These are phyloP conservation scores for Pipistrellus pygmaeus DNA, from an alignment of 2,797 vertebrate species.

Conservation along the genomic window DNA sequence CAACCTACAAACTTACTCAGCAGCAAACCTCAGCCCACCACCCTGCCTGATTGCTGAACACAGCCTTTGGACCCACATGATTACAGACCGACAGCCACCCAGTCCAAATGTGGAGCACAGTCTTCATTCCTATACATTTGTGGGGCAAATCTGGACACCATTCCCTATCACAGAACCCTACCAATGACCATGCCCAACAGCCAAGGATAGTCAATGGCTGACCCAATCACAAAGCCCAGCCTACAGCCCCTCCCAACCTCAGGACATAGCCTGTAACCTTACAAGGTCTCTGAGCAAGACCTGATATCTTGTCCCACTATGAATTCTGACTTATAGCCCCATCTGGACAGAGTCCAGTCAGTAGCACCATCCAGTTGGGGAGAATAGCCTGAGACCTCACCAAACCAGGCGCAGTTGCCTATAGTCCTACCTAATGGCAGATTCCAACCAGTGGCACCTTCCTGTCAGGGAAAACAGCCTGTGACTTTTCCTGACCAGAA, in stretches of 20 bases:
- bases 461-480: neutral
- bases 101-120: neutral
- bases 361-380: neutral
- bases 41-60: neutral
- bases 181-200: neutral
- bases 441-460: neutral
- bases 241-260: neutral
- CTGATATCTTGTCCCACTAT: neutral
- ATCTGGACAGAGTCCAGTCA: neutral
- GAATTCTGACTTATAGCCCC: neutral
- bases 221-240: neutral
- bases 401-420: neutral
- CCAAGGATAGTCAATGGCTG: neutral
- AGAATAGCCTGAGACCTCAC: neutral
- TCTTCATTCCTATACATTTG: neutral
- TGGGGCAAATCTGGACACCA: neutral
- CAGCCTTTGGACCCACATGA: neutral
- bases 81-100: neutral
- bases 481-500: neutral
- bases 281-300: neutral
- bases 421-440: neutral
- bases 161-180: neutral
- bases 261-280: neutral
- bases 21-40: neutral
- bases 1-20: neutral